Conservation (phyloP, 2,113 vertebrate species). For the Tenebrosternarchus preto region DNA sequence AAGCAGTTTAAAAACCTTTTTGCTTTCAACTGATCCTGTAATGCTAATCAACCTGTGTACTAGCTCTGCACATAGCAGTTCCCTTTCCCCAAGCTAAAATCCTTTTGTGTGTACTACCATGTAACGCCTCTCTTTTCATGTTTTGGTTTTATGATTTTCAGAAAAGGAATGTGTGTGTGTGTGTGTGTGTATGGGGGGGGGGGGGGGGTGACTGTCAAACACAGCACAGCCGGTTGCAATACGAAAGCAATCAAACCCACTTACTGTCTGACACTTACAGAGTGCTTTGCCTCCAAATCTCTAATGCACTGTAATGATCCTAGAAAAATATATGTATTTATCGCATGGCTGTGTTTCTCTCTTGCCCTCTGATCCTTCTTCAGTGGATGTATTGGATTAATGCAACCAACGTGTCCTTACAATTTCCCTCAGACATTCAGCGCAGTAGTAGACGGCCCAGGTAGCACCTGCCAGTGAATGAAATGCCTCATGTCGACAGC, state of each 20-base stretch:
- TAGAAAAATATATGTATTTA: conserved; percentile 38
- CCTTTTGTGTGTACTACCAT: conserved; percentile 22
- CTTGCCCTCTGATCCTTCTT: conserved; percentile 4
- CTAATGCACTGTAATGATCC: conserved; percentile 47
- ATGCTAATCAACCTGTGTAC: not conserved
- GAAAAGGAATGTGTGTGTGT: conserved; percentile 15
- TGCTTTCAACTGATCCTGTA: too few species aligned
- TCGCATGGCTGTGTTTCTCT: conserved; percentile 22
- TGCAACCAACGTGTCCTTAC: not conserved
- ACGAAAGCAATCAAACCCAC: conserved; percentile 41
- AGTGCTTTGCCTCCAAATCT: conserved; percentile 32
- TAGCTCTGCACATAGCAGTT: not conserved
- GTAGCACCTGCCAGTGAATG: conserved; percentile 47
- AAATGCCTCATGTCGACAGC: conserved; percentile 45
- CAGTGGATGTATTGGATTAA: not conserved
- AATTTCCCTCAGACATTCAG: conserved; percentile 1
- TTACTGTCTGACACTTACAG: conserved; percentile 40
- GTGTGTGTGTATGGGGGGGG: too few species aligned
- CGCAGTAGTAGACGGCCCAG: conserved; percentile 25
- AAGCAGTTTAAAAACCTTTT: too few species aligned
- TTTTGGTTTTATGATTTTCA: conserved; percentile 11
- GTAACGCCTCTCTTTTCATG: conserved; percentile 12
- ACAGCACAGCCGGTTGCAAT: conserved; percentile 38
- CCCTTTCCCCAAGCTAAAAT: conserved; percentile 8
- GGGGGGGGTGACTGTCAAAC: conserved; percentile 35